Evolutionary conservation across 2,888 invertebrate species (phyloP), one percentile per base, ranked within the genome.

Genomic region (Agonum fuliginosum): DNA sequence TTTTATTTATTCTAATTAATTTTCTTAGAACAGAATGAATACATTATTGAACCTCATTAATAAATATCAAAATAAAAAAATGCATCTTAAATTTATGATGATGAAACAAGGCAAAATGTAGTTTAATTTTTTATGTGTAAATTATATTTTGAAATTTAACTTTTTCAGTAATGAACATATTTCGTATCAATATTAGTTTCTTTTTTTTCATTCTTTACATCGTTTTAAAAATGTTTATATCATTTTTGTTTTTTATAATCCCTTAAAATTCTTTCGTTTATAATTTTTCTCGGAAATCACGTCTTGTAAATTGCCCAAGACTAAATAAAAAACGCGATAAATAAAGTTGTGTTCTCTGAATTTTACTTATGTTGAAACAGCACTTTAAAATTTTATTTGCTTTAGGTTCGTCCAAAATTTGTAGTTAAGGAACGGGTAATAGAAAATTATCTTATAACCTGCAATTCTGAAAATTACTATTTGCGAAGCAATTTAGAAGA

Each of bases 191-290:
- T 14, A 58, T 58, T 58, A 6, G 0, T 17, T 62, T 62, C 58
- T 3, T 17, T 12, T 58, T 30, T 62, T 62, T 30, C 30, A 62
- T 30, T 62, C 17, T 46, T 46, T 34, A 62, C 58, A 2, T 30
- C 19, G 30, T 62, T 58, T 58, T 58, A 12, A 14, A 30, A 27
- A 58, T 58, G 27, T 58, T 62, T 4, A 10, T 69, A 22, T 46
- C 14, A 46, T 69, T 24, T 41, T 34, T 67, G 20, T 67, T 37
- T 69, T 20, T 69, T 46, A 69, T 19, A 69, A 69, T 69, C 34
- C 69, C 46, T 69, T 46, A 69, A 69, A 69, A 69, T 69, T 69
- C 69, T 69, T 46, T 43, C 43, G 69, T 46, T 69, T 69, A 69
- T 69, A 46, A 69, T 69, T 69, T 69, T 69, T 69, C 69, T 46